These are phyloP conservation scores for Ammodytes marinus DNA, from an alignment of 2,113 vertebrate species.

Conservation along the genomic window DNA sequence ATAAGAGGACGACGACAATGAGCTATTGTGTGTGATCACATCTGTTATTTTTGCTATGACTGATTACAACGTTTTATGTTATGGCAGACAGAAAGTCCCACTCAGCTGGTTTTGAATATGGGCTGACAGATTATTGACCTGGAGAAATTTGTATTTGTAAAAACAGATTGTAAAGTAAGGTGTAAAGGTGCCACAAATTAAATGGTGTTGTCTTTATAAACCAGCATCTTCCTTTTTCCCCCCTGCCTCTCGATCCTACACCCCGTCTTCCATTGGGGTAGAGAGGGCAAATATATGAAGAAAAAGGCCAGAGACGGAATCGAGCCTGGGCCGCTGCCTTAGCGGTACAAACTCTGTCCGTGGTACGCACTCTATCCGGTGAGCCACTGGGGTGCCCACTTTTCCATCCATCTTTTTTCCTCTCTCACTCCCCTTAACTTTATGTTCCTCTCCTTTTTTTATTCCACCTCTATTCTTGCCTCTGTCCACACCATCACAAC, in stretches of 20 bases:
- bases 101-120: conserved; percentile 5
- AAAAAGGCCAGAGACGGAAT: no score
- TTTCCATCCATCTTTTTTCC: background rate
- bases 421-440: conserved; percentile 1
- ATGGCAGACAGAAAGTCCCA: conserved; percentile 21
- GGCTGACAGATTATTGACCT: conserved; percentile 23
- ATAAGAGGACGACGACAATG: background rate
- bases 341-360: no score
- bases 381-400: no score
- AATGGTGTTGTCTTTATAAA: background rate
- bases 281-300: no score
- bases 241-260: background rate
- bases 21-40: conserved; percentile 1
- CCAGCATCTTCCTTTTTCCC: no score
- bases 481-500: conserved; percentile 11
- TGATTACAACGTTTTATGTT: background rate
- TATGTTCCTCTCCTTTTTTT: conserved; percentile 24
- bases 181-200: background rate
- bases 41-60: conserved; percentile 13
- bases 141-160: background rate
- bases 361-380: no score
- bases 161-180: background rate
- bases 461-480: conserved; percentile 25
- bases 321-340: no score
- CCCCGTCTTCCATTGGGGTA: no score